A percentile compares a stretch with the other conserved stretches of the same genome.
phyloP scores from a whole-genome alignment of 2,113 vertebrate genomes.

The Trogon surrucura region DNA sequence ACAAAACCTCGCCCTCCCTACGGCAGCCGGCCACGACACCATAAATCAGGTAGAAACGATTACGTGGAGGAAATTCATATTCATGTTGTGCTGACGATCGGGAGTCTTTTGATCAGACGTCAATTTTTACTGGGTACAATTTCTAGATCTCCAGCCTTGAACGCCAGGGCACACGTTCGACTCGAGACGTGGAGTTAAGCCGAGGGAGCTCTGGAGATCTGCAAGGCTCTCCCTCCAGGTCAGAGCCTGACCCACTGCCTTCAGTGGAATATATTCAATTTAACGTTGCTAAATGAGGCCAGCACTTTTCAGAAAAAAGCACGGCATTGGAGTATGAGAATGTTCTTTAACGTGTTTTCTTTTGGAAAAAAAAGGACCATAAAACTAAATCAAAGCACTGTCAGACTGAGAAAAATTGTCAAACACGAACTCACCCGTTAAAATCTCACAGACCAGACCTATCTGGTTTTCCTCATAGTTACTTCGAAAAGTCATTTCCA shows the following conservation, averaged over 20 bases:
- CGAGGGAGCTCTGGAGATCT: accelerated
- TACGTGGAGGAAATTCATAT: background rate
- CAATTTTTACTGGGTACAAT: background rate
- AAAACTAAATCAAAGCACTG: background rate
- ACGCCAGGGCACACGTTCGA: no score
- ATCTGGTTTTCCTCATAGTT: accelerated
- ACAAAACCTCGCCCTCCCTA: no score
- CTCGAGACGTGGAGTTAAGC: background rate
- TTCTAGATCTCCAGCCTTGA: background rate
- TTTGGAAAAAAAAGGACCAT: background rate
- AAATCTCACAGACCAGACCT: background rate
- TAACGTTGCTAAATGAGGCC: accelerated
- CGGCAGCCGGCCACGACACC: background rate
- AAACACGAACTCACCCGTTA: background rate
- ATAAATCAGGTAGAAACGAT: background rate
- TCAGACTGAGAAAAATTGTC: background rate
- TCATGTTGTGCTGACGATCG: background rate
- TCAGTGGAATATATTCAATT: background rate
- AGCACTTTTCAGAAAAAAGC: background rate
- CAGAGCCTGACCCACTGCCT: background rate
- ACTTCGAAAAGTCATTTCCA: background rate
- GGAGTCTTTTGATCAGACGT: background rate
- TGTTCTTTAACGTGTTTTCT: background rate
- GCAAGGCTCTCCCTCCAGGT: background rate
- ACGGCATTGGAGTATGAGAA: background rate